These are phyloP conservation scores for Pseudomyrmex dendroicus DNA, from an alignment of 1,140 invertebrate genomes.

Conservation along the genomic window DNA sequence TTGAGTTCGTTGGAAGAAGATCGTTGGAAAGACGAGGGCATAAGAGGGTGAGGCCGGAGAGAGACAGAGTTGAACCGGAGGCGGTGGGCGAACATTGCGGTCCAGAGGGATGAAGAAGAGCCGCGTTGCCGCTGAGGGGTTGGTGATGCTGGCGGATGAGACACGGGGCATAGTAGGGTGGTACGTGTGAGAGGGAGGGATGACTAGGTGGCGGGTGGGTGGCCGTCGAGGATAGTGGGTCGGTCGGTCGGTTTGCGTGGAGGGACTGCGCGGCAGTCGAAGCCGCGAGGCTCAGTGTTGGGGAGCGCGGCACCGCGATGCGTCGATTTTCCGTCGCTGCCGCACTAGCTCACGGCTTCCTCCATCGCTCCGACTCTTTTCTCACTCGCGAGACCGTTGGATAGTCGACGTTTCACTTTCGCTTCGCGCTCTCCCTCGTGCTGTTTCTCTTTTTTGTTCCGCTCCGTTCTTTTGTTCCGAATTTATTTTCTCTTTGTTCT, in stretches of 20 bases:
- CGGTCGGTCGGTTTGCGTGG: slow-evolving; percentile 81
- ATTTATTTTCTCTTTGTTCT: not conserved
- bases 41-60: not conserved
- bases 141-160: slow-evolving; percentile 65
- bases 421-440: not conserved
- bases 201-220: slow-evolving; percentile 72
- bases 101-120: slow-evolving; percentile 75
- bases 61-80: slow-evolving; percentile 58
- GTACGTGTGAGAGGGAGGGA: slow-evolving; percentile 51
- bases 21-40: slow-evolving; percentile 27
- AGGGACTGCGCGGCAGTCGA: slow-evolving; percentile 82
- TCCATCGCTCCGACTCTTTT: slow-evolving; percentile 61
- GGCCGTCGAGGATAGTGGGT: slow-evolving; percentile 77
- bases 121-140: slow-evolving; percentile 56
- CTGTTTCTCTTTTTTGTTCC: not conserved
- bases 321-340: slow-evolving; percentile 79
- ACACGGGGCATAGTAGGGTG: slow-evolving; percentile 67
- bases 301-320: slow-evolving; percentile 83
- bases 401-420: slow-evolving; percentile 38
- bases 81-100: slow-evolving; percentile 79
- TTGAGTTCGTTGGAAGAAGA: slow-evolving; percentile 55
- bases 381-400: slow-evolving; percentile 34
- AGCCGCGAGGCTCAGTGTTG: slow-evolving; percentile 82
- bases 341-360: slow-evolving; percentile 73
- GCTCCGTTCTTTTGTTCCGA: not conserved